Conservation (phyloP, 2,113 vertebrate species). For the Piprites chloris region DNA sequence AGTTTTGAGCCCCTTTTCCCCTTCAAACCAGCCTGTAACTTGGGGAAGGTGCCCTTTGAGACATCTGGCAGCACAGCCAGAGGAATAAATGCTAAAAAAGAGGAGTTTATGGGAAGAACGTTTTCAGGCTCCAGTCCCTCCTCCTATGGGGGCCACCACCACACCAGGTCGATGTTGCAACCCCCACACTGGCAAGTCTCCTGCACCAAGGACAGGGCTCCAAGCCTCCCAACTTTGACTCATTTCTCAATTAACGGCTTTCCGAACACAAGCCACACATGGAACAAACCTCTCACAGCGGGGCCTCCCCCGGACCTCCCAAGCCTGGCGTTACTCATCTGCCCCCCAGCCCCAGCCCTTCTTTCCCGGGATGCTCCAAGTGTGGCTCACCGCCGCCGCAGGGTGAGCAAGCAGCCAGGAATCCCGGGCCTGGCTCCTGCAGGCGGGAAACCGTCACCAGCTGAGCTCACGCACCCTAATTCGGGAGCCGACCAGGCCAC, state of each 20-base stretch:
- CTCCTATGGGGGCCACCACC: not conserved
- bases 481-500: not conserved
- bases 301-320: not conserved
- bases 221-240: conserved; percentile 28
- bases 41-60: not conserved
- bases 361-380: not conserved
- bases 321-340: not conserved
- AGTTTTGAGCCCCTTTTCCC: not conserved
- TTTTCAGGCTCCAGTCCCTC: not conserved
- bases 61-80: not conserved
- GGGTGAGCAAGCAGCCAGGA: conserved; percentile 41
- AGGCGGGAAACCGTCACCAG: not conserved
- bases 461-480: not conserved
- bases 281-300: conserved; percentile 25
- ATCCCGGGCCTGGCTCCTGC: not conserved
- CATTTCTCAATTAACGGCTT: conserved; percentile 44
- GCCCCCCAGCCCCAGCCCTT: not conserved
- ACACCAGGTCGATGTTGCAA: accelerated
- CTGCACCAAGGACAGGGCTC: not conserved
- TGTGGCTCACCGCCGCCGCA: not conserved
- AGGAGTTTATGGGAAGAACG: not conserved
- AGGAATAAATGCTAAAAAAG: not conserved
- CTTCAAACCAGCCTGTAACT: accelerated
- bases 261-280: not conserved
- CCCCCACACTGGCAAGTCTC: not conserved